Evolutionary conservation across 1,140 invertebrate genomes (phyloP).

Genomic region (Drosophila bifasciata): DNA sequence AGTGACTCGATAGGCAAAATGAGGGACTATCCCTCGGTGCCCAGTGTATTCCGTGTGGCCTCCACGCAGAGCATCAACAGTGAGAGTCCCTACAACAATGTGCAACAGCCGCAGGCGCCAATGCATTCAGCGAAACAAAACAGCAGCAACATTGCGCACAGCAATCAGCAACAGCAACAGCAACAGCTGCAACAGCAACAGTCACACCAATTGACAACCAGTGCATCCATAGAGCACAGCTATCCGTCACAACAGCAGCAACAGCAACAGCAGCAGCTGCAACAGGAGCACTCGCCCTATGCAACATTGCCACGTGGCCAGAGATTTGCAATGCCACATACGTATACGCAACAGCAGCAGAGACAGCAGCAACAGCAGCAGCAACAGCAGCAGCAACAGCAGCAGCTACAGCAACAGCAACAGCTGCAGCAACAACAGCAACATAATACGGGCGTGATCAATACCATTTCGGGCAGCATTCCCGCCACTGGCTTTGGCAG

Average conservation of each 20-base stretch:
- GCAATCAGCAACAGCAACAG: conserved; percentile 40
- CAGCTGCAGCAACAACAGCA: conserved; percentile 33
- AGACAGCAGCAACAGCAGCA: conserved; percentile 23
- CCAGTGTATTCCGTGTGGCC: conserved; percentile 81
- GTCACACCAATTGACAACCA: conserved; percentile 53
- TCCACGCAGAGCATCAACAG: conserved; percentile 78
- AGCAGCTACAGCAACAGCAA: no score
- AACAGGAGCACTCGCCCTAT: conserved; percentile 66
- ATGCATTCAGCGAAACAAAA: conserved; percentile 24
- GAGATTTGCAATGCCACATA: conserved; percentile 19
- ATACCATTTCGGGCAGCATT: conserved; percentile 77
- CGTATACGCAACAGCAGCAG: conserved; percentile 29
- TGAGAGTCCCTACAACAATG: conserved; percentile 45
- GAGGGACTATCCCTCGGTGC: conserved; percentile 77
- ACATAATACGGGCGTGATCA: conserved; percentile 66
- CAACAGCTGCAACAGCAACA: conserved; percentile 39
- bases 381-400: conserved; percentile 31
- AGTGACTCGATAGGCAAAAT: conserved; percentile 31
- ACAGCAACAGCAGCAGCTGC: conserved; percentile 28
- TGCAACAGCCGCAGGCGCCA: conserved; percentile 26
- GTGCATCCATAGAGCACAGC: conserved; percentile 66
- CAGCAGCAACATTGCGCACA: conserved; percentile 32
- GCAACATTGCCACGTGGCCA: conserved; percentile 68
- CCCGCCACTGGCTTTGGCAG: conserved; percentile 62
- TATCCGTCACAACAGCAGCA: conserved; percentile 35